Percentiles rank a stretch among this genome's conserved stretches.
phyloP scores from a whole-genome alignment of 2,888 invertebrate species.

The Teinopalpus imperialis region DNA sequence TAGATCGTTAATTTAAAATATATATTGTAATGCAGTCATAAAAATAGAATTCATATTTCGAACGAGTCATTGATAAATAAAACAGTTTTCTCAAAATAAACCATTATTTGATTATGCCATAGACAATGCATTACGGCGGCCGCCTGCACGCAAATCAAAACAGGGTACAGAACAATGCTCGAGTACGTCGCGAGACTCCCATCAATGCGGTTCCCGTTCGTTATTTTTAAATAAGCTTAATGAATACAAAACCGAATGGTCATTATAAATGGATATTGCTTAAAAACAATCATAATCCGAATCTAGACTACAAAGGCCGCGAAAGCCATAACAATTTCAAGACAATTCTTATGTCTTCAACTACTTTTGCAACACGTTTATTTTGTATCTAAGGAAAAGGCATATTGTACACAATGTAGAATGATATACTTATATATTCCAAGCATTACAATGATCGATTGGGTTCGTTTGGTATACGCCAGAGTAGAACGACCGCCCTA shows the following conservation, averaged over 20 bases:
- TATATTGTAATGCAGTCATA: too few relatives aligned
- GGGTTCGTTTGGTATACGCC: too few relatives aligned
- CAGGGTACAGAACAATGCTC: constrained; percentile 18
- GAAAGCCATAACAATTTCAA: constrained; percentile 12
- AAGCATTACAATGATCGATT: too few relatives aligned
- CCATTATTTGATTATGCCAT: constrained; percentile 12
- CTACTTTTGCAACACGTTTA: too few relatives aligned
- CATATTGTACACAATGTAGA: too few relatives aligned
- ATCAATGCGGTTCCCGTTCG: constrained; percentile 15
- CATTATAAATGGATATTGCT: constrained; percentile 14
- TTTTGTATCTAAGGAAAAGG: too few relatives aligned
- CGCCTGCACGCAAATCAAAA: constrained; percentile 18
- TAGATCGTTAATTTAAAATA: too few relatives aligned
- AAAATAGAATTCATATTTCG: too few relatives aligned
- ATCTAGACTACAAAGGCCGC: not conserved
- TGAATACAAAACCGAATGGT: constrained; percentile 21
- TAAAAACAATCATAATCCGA: constrained; percentile 12
- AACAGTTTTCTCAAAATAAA: constrained; percentile 14
- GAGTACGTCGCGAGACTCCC: constrained; percentile 6
- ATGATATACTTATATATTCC: too few relatives aligned
- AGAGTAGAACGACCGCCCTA: too few relatives aligned
- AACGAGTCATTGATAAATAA: too few relatives aligned
- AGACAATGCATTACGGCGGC: constrained; percentile 21
- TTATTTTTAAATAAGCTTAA: constrained; percentile 22
- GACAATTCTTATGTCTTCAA: too few relatives aligned